Evolutionary conservation across 2,113 vertebrate genomes (phyloP), one percentile per base, ranked within the genome.

Genomic region (Lasiurus cinereus): DNA sequence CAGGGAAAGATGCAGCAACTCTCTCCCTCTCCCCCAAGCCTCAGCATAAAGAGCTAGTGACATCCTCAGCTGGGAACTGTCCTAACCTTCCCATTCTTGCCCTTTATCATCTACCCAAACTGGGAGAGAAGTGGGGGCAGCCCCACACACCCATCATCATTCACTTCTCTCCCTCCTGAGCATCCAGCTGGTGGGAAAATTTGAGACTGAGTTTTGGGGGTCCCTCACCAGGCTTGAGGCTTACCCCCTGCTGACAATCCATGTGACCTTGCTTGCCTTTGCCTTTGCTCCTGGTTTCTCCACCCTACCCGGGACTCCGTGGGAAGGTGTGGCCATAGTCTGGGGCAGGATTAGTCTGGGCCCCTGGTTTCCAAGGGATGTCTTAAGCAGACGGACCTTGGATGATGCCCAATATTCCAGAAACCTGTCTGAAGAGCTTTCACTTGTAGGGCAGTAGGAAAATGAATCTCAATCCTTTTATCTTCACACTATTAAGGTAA

Each of bases 361-460:
- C 15, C 27, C 46, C 56, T 48, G 66, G 24, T 39, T 18, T 56
- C 67, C 56, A 50, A 69, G 31, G 48, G 29, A 21, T 76, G n/a
- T 64, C 50, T 43, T 21, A 70, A 39, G 84, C 21, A 43, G 74
- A 69, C 14, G 54, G 24, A 56, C 6, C 29, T 46, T 56, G 50
- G 27, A 15, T 69, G 33, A 39, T 36, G 22, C 69, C 8, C 15
- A 27, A 43, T 27, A 33, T 69, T 83, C 36, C 39, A 43, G 48
- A 83, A 88, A 43, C 21, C 78, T 39, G 52, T 74, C 29, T 48
- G 62, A 88, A 59, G 8, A 70, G 27, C 59, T 83, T 76, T 88
- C 29, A 33, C 69, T 88, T 92, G 48, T 52, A 59, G 3, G 6
- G 15, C 70, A 52, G 39, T 24, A 31, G 62, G n/a, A 92, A 64